These are phyloP conservation scores for Tupaia chinensis DNA, from an alignment of 2,113 vertebrate genomes.

Conservation along the genomic window DNA sequence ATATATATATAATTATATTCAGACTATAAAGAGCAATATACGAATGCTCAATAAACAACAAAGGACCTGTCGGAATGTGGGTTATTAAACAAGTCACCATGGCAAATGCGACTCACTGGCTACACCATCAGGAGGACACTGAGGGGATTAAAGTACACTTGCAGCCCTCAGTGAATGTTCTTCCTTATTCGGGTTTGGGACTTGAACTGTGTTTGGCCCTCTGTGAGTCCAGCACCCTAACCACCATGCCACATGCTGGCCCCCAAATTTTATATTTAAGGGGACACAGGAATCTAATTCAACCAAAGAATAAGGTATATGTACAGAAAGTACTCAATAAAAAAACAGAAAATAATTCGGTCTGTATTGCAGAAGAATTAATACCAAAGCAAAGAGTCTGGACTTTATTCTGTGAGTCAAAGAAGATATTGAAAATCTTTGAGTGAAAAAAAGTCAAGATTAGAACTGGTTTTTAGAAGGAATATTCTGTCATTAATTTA, in stretches of 20 bases:
- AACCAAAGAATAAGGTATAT: background rate
- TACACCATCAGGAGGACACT: background rate
- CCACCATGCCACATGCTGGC: too few relatives aligned
- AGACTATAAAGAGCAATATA: slow-evolving; percentile 27
- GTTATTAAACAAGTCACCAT: background rate
- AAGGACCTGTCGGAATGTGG: background rate
- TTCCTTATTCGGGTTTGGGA: too few relatives aligned
- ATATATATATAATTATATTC: background rate
- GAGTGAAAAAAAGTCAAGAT: background rate
- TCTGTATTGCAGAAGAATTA: background rate
- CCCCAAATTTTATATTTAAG: slow-evolving; percentile 27
- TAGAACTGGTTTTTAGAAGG: background rate
- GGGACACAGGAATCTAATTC: background rate
- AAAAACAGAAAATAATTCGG: background rate
- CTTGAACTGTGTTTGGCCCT: too few relatives aligned
- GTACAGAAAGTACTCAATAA: background rate
- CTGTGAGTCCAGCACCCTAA: too few relatives aligned
- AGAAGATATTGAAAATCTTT: slow-evolving; percentile 4
- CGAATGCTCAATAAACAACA: background rate
- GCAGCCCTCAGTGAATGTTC: background rate
- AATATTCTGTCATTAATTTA: slow-evolving; percentile 9
- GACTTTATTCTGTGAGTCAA: background rate
- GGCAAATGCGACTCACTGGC: background rate
- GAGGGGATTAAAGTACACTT: too few relatives aligned
- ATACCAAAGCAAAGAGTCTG: slow-evolving; percentile 6